These are phyloP conservation scores for Exocentrus adspersus DNA, from an alignment of 2,888 invertebrate genomes.

Conservation along the genomic window DNA sequence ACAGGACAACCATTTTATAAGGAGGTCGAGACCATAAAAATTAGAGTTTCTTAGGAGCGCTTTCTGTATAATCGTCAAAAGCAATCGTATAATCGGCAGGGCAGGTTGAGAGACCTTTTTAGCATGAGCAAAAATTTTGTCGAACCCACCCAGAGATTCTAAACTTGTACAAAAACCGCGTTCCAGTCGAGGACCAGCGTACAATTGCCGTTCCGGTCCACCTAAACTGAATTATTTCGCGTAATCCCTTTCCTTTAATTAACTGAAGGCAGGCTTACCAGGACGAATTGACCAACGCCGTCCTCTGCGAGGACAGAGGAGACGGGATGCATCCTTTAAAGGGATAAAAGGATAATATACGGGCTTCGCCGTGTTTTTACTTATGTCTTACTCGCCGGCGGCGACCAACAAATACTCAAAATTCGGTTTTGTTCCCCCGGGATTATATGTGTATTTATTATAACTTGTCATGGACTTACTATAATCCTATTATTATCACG, in stretches of 20 bases:
- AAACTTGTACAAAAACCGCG: no score
- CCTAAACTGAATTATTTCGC: conserved; percentile 44
- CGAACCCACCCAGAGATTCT: no score
- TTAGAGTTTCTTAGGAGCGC: no score
- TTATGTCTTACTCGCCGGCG: conserved; percentile 33
- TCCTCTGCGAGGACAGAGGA: conserved; percentile 36
- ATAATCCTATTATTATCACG: conserved; percentile 41
- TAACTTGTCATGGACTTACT: conserved; percentile 36
- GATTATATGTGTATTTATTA: conserved; percentile 41
- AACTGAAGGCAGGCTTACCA: conserved; percentile 41
- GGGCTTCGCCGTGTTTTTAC: conserved; percentile 41
- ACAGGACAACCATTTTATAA: conserved; percentile 2
- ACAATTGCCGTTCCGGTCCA: conserved; percentile 42
- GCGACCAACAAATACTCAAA: conserved; percentile 31
- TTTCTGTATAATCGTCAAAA: no score
- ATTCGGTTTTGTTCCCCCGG: conserved; percentile 37
- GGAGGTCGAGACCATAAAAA: no score
- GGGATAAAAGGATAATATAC: conserved; percentile 42
- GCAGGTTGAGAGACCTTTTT: no score
- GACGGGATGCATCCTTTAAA: conserved; percentile 34
- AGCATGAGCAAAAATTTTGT: no score
- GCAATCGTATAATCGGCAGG: no score
- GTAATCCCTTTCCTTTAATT: conserved; percentile 47
- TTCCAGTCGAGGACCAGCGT: conserved; percentile 30
- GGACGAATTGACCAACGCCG: conserved; percentile 43